These are phyloP conservation scores for Darevskia mixta DNA, from an alignment of 2,797 vertebrate genomes.

Conservation along the genomic window DNA sequence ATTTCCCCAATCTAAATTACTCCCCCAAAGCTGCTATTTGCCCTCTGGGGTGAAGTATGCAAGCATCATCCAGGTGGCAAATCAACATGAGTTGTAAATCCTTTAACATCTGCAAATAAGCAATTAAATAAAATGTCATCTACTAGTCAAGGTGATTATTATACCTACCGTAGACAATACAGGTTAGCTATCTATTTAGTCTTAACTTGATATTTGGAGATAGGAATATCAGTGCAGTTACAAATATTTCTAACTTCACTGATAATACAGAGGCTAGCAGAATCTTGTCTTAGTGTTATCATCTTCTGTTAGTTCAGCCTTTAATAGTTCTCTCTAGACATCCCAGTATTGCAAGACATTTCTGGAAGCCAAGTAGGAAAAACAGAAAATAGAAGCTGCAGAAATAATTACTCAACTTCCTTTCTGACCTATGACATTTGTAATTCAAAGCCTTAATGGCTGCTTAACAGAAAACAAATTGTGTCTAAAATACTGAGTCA, in stretches of 20 bases:
- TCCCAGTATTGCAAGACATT: not conserved
- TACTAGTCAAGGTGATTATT: not conserved
- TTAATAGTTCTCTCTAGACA: not conserved
- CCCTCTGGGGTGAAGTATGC: not conserved
- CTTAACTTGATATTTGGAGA: not conserved
- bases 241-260: not conserved
- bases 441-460: not conserved
- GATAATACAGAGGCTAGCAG: not conserved
- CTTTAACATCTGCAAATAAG: not conserved
- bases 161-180: too few relatives aligned
- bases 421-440: slow-evolving; percentile 9
- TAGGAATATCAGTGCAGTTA: too few relatives aligned
- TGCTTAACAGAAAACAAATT: slow-evolving; percentile 26
- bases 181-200: too few relatives aligned
- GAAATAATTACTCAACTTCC: slow-evolving; percentile 8
- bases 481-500: not conserved
- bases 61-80: not conserved
- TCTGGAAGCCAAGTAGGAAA: not conserved
- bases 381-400: not conserved
- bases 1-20: not conserved
- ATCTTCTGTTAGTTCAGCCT: not conserved
- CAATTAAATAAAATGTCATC: too few relatives aligned
- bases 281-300: not conserved
- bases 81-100: not conserved
- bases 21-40: not conserved